These are phyloP conservation scores for Hermodice carunculata DNA, from an alignment of 2,888 invertebrate genomes.

Conservation along the genomic window DNA sequence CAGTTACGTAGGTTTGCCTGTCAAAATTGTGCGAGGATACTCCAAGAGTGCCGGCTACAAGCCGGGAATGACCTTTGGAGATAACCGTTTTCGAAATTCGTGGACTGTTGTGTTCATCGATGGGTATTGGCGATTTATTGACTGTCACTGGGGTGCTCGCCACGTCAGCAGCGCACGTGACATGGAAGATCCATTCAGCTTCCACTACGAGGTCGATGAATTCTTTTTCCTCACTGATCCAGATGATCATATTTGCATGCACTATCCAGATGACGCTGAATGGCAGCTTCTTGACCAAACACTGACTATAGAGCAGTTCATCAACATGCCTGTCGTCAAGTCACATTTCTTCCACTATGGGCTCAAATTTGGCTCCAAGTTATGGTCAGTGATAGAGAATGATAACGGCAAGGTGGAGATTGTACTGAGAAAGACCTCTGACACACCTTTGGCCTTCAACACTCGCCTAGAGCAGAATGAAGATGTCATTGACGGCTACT, in stretches of 20 bases:
- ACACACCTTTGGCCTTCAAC: slow-evolving; percentile 52
- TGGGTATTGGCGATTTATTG: slow-evolving; percentile 96
- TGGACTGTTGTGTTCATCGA: slow-evolving; percentile 99
- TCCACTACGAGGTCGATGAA: slow-evolving; percentile 65
- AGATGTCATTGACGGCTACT: slow-evolving; percentile 44
- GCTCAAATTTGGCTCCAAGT: slow-evolving; percentile 41
- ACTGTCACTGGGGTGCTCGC: slow-evolving; percentile 98
- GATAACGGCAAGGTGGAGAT: slow-evolving; percentile 57
- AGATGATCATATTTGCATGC: slow-evolving; percentile 65
- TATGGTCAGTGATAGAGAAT: slow-evolving; percentile 60
- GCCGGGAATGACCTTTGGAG: slow-evolving; percentile 76
- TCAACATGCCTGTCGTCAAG: slow-evolving; percentile 68
- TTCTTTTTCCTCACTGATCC: slow-evolving; percentile 67
- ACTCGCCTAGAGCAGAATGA: slow-evolving; percentile 59
- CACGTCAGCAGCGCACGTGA: slow-evolving; percentile 65
- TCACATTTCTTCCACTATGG: slow-evolving; percentile 58
- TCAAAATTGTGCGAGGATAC: slow-evolving; percentile 97
- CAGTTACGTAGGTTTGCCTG: slow-evolving; percentile 96
- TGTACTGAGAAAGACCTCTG: slow-evolving; percentile 52
- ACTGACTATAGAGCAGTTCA: slow-evolving; percentile 69
- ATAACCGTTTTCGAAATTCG: slow-evolving; percentile 84
- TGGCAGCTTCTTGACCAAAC: slow-evolving; percentile 72
- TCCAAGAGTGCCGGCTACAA: slow-evolving; percentile 98
- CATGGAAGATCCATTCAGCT: slow-evolving; percentile 37
- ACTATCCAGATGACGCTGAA: slow-evolving; percentile 63